Evolutionary conservation across 1,140 invertebrate genomes (phyloP).

Genomic region (Pectinophora gossypiella): DNA sequence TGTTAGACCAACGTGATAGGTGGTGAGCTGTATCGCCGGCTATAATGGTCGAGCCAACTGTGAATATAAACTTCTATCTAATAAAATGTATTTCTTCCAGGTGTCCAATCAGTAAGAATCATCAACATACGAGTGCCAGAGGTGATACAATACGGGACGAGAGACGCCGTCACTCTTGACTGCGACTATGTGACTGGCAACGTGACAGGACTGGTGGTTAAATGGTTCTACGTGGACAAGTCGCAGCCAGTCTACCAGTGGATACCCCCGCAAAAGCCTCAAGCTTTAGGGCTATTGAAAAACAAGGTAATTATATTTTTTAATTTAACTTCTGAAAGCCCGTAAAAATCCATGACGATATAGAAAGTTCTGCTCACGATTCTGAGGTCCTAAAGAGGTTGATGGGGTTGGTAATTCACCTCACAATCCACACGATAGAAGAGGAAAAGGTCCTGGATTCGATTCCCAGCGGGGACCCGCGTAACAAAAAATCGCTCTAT

Average conservation of each 20-base stretch:
- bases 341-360: too few species aligned
- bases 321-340: too few species aligned
- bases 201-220: constrained; percentile 81
- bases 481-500: too few species aligned
- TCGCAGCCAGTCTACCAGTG: constrained; percentile 85
- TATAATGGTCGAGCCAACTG: not conserved
- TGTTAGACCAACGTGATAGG: too few species aligned
- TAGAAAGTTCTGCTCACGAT: too few species aligned
- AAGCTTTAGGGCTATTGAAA: constrained; percentile 78
- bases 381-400: too few species aligned
- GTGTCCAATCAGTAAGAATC: constrained; percentile 75
- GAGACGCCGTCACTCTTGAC: constrained; percentile 80
- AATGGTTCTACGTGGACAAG: constrained; percentile 84
- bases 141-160: constrained; percentile 79
- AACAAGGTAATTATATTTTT: constrained; percentile 67
- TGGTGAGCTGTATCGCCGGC: too few species aligned
- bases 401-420: too few species aligned
- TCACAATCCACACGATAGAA: too few species aligned
- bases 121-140: constrained; percentile 81
- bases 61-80: not conserved
- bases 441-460: too few species aligned
- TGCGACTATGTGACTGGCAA: constrained; percentile 82
- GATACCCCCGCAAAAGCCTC: constrained; percentile 81
- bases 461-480: too few species aligned
- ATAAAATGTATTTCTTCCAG: constrained; percentile 25